phyloP scores from a whole-genome alignment of 1,140 invertebrate genomes.

The Drosophila sp. region DNA sequence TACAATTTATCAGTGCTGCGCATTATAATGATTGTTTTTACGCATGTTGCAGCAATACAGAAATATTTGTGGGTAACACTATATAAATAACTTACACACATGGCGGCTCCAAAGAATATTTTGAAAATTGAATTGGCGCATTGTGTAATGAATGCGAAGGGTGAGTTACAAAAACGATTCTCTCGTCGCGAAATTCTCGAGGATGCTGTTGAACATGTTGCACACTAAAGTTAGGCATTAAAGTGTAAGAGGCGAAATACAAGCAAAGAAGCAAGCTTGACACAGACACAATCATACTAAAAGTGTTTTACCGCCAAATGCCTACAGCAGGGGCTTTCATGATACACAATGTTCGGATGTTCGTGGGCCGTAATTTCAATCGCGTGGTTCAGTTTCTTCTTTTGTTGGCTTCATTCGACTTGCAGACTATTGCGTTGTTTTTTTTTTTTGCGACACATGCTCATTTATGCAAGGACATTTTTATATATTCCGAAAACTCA shows the following conservation, averaged over 20 bases:
- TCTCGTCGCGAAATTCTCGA: background rate
- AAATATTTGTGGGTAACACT: slow-evolving; percentile 30
- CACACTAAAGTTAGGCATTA: slow-evolving; percentile 29
- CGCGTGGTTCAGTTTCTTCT: background rate
- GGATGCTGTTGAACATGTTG: background rate
- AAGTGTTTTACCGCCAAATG: slow-evolving; percentile 68
- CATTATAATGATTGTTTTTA: slow-evolving; percentile 11
- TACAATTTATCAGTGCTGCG: slow-evolving; percentile 50
- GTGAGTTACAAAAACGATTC: background rate
- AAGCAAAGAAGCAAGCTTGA: slow-evolving; percentile 23
- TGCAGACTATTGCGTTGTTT: slow-evolving; percentile 36
- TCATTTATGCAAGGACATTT: slow-evolving; percentile 6
- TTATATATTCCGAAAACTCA: slow-evolving; percentile 30
- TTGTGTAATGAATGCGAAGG: slow-evolving; percentile 49
- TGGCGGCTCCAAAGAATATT: slow-evolving; percentile 30
- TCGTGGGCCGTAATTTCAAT: slow-evolving; percentile 19
- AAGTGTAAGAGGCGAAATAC: slow-evolving; percentile 10
- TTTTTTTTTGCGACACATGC: background rate
- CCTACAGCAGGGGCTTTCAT: slow-evolving; percentile 56
- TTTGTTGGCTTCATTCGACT: background rate
- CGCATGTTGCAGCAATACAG: background rate
- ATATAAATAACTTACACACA: background rate
- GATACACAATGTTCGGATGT: slow-evolving; percentile 26
- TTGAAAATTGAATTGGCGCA: slow-evolving; percentile 68
- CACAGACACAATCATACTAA: slow-evolving; percentile 70